phyloP scores from a whole-genome alignment of 2,888 invertebrate genomes.

The Melieria crassipennis region DNA sequence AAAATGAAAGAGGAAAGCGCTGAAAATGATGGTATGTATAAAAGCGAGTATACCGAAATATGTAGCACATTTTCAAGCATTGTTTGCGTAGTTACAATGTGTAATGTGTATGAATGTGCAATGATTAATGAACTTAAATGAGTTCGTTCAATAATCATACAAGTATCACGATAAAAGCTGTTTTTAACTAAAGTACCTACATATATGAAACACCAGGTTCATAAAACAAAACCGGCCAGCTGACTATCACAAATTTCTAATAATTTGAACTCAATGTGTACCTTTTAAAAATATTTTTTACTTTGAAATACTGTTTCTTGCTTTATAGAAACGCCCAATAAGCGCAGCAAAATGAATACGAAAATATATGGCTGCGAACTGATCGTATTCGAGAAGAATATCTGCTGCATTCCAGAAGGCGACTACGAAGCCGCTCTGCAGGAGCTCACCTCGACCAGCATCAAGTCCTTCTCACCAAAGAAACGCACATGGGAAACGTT shows the following conservation, averaged over 20 bases:
- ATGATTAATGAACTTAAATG: not conserved
- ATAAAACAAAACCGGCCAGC: no score
- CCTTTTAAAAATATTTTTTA: no score
- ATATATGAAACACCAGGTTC: not conserved
- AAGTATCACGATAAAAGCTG: not conserved
- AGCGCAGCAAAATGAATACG: conserved; percentile 73
- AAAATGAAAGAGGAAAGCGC: conserved; percentile 34
- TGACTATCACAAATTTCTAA: not conserved
- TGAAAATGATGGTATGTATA: conserved; percentile 39
- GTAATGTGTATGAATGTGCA: not conserved
- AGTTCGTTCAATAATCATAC: not conserved
- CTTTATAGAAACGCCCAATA: conserved; percentile 69
- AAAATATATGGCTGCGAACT: conserved; percentile 74
- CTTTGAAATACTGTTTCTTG: conserved; percentile 27
- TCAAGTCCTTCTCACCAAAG: conserved; percentile 70
- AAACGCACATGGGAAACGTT: conserved; percentile 77
- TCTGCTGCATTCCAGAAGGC: conserved; percentile 86
- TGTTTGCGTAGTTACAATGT: no score
- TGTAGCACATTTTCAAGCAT: no score
- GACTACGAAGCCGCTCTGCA: conserved; percentile 90
- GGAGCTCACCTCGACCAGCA: conserved; percentile 71
- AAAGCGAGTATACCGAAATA: no score
- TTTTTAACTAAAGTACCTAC: not conserved
- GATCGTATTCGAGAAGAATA: conserved; percentile 89
- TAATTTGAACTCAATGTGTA: not conserved